phyloP scores from a whole-genome alignment of 2,888 invertebrate genomes.

The Cosmia pyralina region DNA sequence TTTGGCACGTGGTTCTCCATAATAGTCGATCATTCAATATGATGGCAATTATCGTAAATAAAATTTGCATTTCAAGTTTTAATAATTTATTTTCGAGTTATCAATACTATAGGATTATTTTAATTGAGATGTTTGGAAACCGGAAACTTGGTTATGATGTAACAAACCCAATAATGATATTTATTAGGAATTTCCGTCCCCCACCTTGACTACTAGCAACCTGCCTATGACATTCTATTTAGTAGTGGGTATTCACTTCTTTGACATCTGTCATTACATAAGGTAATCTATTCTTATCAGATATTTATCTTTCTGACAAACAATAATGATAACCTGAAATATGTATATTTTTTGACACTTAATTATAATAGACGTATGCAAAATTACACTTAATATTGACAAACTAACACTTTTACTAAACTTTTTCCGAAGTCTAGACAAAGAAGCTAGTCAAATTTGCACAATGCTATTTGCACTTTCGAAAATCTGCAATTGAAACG shows the following conservation, averaged over 20 bases:
- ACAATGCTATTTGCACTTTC: constrained; percentile 86
- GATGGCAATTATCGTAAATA: constrained; percentile 55
- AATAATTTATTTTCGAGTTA: constrained; percentile 54
- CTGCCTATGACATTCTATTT: constrained; percentile 64
- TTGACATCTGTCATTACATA: constrained; percentile 62
- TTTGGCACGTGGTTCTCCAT: constrained; percentile 58
- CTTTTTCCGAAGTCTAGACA: constrained; percentile 77
- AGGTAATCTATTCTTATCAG: constrained; percentile 48
- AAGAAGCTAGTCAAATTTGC: constrained; percentile 80
- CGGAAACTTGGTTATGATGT: constrained; percentile 69
- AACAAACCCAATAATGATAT: constrained; percentile 69
- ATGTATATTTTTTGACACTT: constrained; percentile 22
- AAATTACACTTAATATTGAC: constrained; percentile 65
- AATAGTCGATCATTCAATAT: constrained; percentile 47
- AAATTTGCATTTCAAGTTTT: constrained; percentile 64
- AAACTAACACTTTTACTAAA: constrained; percentile 76
- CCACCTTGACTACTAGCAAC: constrained; percentile 58
- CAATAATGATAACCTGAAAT: constrained; percentile 27
- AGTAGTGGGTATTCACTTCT: constrained; percentile 47
- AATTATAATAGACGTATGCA: constrained; percentile 20
- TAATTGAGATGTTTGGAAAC: constrained; percentile 63
- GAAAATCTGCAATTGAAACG: constrained; percentile 85
- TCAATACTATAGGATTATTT: constrained; percentile 61
- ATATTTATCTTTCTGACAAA: constrained; percentile 36
- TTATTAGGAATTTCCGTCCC: constrained; percentile 76